Evolutionary conservation across 2,113 vertebrate species (phyloP), one percentile per base, ranked within the genome.

Genomic region (Chamaetylas fuelleborni): DNA sequence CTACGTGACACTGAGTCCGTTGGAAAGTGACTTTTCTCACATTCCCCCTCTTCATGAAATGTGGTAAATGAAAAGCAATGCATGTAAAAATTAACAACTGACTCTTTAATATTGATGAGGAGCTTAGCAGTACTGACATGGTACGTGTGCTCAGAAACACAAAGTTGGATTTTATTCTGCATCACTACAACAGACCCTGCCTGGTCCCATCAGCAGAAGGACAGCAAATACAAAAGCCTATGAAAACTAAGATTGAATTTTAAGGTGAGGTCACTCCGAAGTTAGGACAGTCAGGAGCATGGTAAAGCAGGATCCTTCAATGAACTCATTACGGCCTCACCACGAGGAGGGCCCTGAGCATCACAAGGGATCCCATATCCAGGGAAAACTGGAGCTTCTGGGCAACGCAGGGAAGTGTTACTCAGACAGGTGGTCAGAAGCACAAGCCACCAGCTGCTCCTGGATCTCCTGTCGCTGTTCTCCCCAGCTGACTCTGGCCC

Each of bases 401-500:
- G 54, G 53, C 62, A 70, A 67, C 0, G 2, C 33, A 43, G 71
- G 26, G 28, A 76, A 92, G 84, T 3, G 0, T 69, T 85, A 54
- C 42, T 91, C 84, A 25, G 70, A 82, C 95, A 92, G 84, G 93
- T 95, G 91, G 87, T 61, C 50, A 70, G 87, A 85, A 62, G 66
- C 74, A 54, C 54, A 61, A 90, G 51, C 81, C 62, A 74, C 86
- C 95, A 95, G 93, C 93, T 95, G 95, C 83, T 95, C 87, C 93
- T 91, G 90, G 84, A 91, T 93, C 93, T 90, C 89, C n/a, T 13
- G 66, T 73, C 5, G 0, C 66, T 47, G 62, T 34, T 77, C 42
- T 80, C 58, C 71, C 84, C 78, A 67, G 88, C 86, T 62, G 70
- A 82, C 74, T 91, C 77, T 69, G 93, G 86, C 87, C 91, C 62